These are phyloP conservation scores for Enteromius anoplus DNA, from an alignment of 2,797 vertebrate species.

Conservation along the genomic window DNA sequence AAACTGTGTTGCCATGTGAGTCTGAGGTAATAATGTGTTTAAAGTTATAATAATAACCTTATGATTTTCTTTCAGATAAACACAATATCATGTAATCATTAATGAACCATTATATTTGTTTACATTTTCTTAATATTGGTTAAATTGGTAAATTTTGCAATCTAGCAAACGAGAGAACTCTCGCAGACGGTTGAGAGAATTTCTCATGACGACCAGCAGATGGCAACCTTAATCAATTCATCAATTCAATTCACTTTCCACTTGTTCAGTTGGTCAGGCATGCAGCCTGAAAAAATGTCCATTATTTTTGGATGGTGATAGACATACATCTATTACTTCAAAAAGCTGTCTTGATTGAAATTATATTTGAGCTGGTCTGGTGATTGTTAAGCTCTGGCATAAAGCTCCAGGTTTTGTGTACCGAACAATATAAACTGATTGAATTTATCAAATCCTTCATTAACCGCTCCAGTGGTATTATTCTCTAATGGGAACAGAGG, in stretches of 20 bases:
- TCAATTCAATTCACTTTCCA: neutral
- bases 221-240: constrained; percentile 2
- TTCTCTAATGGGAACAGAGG: constrained; percentile 9
- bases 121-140: neutral
- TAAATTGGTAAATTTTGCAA: neutral
- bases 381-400: constrained; percentile 22
- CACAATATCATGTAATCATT: neutral
- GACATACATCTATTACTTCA: neutral
- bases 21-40: neutral
- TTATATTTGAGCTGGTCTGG: constrained; percentile 1
- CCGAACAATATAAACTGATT: constrained; percentile 34
- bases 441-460: constrained; percentile 1
- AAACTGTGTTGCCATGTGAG: neutral
- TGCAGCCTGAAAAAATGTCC: neutral
- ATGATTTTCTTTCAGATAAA: neutral
- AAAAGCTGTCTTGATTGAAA: constrained; percentile 19
- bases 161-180: neutral
- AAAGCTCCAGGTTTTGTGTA: constrained; percentile 4
- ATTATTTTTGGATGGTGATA: neutral
- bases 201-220: neutral
- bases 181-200: neutral
- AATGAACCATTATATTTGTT: neutral
- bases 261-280: neutral
- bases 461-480: neutral
- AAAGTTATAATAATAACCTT: neutral